phyloP scores from a whole-genome alignment of 1,140 invertebrate genomes.

The Drosophila pandora region DNA sequence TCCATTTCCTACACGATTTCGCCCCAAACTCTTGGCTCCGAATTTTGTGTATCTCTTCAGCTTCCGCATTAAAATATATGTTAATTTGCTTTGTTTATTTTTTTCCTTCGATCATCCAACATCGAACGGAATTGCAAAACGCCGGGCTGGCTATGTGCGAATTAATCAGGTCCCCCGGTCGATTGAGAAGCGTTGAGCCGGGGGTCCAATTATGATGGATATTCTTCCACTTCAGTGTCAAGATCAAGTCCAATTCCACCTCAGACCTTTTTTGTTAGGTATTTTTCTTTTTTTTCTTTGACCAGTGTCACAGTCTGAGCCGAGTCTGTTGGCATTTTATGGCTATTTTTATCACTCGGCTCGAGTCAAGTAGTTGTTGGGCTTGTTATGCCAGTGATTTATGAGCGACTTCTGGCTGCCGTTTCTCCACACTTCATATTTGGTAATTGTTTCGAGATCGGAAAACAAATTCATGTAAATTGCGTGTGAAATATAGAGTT shows the following conservation, averaged over 20 bases:
- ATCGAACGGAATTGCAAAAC: conserved; percentile 40
- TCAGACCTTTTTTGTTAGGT: conserved; percentile 38
- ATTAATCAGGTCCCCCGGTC: conserved; percentile 31
- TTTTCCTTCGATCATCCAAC: conserved; percentile 4
- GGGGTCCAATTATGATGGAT: conserved; percentile 40
- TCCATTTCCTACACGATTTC: conserved; percentile 53
- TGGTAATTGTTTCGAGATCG: conserved; percentile 32
- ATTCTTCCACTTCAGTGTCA: conserved; percentile 63
- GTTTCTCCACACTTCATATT: conserved; percentile 34
- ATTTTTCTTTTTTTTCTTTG: conserved; percentile 1
- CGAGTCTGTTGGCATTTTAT: conserved; percentile 45
- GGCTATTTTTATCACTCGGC: conserved; percentile 60
- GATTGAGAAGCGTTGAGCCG: conserved; percentile 33
- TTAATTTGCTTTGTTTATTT: conserved; percentile 53
- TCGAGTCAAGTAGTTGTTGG: conserved; percentile 40
- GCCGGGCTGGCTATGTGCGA: conserved; percentile 31
- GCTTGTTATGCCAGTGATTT: conserved; percentile 57
- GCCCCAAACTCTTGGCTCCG: conserved; percentile 35
- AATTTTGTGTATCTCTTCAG: conserved; percentile 31
- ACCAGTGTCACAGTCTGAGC: conserved; percentile 26
- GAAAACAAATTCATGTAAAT: conserved; percentile 36
- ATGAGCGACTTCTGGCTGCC: conserved; percentile 47
- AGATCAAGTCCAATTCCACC: conserved; percentile 53
- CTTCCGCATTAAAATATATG: conserved; percentile 72
- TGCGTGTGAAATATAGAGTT: conserved; percentile 18